These are phyloP conservation scores for Peromyscus melanophrys DNA, from an alignment of 2,797 vertebrate species.

Conservation along the genomic window DNA sequence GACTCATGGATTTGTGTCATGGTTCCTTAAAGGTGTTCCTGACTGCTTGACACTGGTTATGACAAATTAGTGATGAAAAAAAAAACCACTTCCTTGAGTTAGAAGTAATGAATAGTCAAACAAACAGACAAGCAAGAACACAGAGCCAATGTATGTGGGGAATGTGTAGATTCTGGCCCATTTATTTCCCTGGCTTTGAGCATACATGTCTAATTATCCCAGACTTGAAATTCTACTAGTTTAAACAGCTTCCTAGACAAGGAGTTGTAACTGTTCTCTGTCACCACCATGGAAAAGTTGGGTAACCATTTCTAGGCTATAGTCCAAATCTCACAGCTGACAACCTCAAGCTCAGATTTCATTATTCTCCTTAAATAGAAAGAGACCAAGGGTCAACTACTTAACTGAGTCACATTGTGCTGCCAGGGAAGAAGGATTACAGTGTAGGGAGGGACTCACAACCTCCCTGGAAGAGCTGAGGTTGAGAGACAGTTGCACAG, in stretches of 20 bases:
- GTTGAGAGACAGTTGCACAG: not conserved
- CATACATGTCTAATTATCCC: conserved; percentile 4
- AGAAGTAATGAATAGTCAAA: conserved; percentile 5
- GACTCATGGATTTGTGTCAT: conserved; percentile 25
- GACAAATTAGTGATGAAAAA: conserved; percentile 8
- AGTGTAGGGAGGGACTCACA: not conserved
- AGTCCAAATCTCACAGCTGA: not conserved
- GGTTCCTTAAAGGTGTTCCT: conserved; percentile 45
- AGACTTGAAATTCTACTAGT: not conserved
- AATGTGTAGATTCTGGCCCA: not conserved
- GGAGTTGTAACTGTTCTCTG: not conserved
- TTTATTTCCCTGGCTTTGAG: conserved; percentile 16
- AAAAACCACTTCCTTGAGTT: not conserved
- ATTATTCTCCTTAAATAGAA: conserved; percentile 7
- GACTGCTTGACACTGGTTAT: conserved; percentile 43
- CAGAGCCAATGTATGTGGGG: not conserved
- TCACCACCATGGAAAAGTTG: not conserved
- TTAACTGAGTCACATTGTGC: not conserved
- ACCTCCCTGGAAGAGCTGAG: not conserved
- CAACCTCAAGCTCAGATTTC: not conserved
- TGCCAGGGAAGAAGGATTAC: not conserved
- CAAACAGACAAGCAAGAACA: not conserved
- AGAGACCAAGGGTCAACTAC: not conserved
- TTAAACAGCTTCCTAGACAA: conserved; percentile 22
- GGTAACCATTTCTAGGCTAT: not conserved